Evolutionary conservation across 2,888 invertebrate genomes (phyloP), one percentile per base, ranked within the genome.

Genomic region (Drosophila melanosoma): DNA sequence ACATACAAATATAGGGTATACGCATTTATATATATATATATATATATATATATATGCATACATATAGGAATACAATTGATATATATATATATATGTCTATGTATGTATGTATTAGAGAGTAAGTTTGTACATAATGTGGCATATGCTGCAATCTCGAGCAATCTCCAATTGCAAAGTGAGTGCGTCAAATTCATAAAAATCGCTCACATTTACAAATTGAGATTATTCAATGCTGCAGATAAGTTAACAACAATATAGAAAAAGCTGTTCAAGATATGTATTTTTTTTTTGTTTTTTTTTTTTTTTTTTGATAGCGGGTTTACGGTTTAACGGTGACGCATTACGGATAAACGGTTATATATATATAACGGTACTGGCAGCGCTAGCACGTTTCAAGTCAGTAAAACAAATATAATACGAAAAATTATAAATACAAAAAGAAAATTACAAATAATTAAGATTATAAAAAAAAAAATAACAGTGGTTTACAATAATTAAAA

Each of bases 191-290:
- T 45, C 82, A 91, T 92, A 91, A 88, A 77, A 78, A 77, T 94
- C 89, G 94, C 97, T 97, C 98, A 98, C 97, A 97, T 97, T 98
- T 98, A 98, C 98, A 97, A 97, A 96, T 97, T 98, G 98, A 98
- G 98, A 98, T 98, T 98, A 96, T 95, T 95, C 95, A 95, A 95
- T 94, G 94, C 94, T 93, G 94, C 92, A 92, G 83, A 89, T 82
- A 77, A 76, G 35, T 73, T 69, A 65, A 78, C 74, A 72, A 70
- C 66, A 70, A 69, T 49, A 66, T 60, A 54, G 26, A 63, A 20
- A n/a, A 49, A 56, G 54, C 58, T 45, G 40, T 48, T 56, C 12
- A 38, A 45, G 8, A 4, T 23, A 38, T 52, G 26, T 32, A 49
- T 45, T 60, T 65, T 48, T 49, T 60, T 57, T 42, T 56, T 26